A percentile compares a stretch with the other conserved stretches of the same genome.
Evolutionary conservation across 2,113 vertebrate species (phyloP).

Genomic region (Emydura subglobosa): DNA sequence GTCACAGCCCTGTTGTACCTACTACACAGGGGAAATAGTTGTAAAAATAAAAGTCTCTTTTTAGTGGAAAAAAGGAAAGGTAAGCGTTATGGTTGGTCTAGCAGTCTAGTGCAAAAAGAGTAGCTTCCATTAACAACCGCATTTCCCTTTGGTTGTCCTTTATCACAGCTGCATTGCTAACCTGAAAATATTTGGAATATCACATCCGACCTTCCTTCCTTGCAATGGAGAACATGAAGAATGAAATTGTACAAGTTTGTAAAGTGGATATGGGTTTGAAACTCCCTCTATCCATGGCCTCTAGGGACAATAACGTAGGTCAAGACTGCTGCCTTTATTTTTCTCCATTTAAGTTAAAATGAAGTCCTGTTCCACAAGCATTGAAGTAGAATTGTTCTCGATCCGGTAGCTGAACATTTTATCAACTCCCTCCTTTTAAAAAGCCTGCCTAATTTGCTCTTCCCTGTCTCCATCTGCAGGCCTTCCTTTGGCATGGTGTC

Average conservation of each 20-base stretch:
- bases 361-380: slow-evolving; percentile 37
- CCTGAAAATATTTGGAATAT: background rate
- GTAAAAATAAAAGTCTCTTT: background rate
- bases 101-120: background rate
- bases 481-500: background rate
- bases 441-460: background rate
- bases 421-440: slow-evolving; percentile 19
- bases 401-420: slow-evolving; percentile 45
- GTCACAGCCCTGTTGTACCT: accelerated
- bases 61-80: background rate
- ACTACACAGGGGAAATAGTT: background rate
- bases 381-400: slow-evolving; percentile 24
- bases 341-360: background rate
- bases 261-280: background rate
- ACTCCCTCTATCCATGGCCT: background rate
- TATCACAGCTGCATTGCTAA: background rate
- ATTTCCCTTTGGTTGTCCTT: background rate
- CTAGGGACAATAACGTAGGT: background rate
- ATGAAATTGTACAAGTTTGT: background rate
- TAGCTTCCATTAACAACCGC: background rate
- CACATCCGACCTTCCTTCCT: background rate
- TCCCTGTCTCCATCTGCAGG: slow-evolving; percentile 24
- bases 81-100: background rate
- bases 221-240: background rate
- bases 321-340: background rate